Percentiles rank a stretch among this genome's conserved stretches.
Evolutionary conservation across 2,888 invertebrate genomes (phyloP).

Genomic region (Autographa gamma): DNA sequence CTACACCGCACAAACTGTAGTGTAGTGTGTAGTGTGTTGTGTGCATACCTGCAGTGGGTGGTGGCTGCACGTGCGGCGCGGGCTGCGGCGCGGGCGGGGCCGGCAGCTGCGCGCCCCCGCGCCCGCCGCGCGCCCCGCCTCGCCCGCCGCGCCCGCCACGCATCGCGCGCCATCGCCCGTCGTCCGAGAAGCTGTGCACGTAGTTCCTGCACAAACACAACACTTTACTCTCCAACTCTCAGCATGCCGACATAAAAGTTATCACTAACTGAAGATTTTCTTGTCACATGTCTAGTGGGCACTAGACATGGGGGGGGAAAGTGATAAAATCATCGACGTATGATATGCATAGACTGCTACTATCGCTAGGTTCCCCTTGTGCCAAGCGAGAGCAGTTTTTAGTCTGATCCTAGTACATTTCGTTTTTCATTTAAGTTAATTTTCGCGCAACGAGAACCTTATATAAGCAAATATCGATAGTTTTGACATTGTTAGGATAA

Average conservation of each 20-base stretch:
- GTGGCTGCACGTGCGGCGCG: conserved; percentile 41
- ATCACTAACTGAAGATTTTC: background rate
- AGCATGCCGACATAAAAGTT: background rate
- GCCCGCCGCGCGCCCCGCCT: conserved; percentile 44
- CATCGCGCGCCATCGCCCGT: conserved; percentile 82
- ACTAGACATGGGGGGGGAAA: too few species aligned
- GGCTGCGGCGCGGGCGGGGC: conserved; percentile 36
- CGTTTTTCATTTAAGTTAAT: too few species aligned
- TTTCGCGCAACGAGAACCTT: too few species aligned
- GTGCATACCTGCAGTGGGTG: conserved; percentile 43
- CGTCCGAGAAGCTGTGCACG: conserved; percentile 73
- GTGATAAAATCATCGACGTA: too few species aligned
- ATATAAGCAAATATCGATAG: too few species aligned
- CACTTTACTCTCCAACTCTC: background rate
- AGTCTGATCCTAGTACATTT: too few species aligned
- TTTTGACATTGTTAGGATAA: too few species aligned
- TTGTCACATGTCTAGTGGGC: too few species aligned
- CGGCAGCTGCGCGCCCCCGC: conserved; percentile 45
- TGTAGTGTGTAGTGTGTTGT: background rate
- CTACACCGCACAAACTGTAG: too few species aligned
- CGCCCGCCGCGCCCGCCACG: conserved; percentile 66
- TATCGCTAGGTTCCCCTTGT: too few species aligned
- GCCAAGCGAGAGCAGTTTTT: too few species aligned
- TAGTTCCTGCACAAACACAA: conserved; percentile 35
- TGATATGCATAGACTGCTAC: too few species aligned